A percentile compares a stretch with the other conserved stretches of the same genome.
phyloP scores from a whole-genome alignment of 2,113 vertebrate species.

The Phoenicopterus ruber region DNA sequence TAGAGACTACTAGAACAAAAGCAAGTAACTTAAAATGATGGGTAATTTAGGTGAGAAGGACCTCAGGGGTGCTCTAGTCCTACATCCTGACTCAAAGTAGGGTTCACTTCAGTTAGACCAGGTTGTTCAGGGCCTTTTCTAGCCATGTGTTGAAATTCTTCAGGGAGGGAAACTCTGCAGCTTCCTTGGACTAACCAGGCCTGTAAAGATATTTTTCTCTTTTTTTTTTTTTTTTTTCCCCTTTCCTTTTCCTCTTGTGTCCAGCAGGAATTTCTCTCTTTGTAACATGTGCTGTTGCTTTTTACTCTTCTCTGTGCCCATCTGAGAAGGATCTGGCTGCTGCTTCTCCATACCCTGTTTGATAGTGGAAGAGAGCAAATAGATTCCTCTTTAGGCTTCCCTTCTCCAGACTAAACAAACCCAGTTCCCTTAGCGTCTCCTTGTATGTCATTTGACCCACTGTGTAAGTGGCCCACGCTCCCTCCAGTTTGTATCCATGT shows the following conservation, averaged over 20 bases:
- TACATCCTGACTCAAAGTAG: neutral
- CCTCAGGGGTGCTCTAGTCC: neutral
- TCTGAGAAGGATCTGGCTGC: neutral
- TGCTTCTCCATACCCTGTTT: neutral
- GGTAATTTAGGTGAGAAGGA: neutral
- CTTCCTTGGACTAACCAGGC: neutral
- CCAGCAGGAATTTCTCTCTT: neutral
- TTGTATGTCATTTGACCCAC: neutral
- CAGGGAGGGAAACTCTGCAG: neutral
- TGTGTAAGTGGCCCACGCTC: neutral
- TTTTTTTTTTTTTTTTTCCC: no score
- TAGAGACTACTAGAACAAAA: neutral
- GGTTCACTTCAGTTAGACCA: neutral
- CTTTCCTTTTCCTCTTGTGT: no score
- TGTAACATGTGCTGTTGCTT: neutral
- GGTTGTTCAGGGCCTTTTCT: neutral
- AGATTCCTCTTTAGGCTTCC: neutral
- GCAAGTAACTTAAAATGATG: neutral
- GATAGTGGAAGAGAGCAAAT: neutral
- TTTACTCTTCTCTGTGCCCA: neutral
- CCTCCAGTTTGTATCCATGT: neutral
- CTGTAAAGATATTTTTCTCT: neutral
- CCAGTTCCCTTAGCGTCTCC: neutral
- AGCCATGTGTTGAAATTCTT: neutral
- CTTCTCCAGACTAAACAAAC: neutral